Evolutionary conservation across 2,797 vertebrate species (phyloP), one percentile per base, ranked within the genome.

Genomic region (Peromyscus eremicus): DNA sequence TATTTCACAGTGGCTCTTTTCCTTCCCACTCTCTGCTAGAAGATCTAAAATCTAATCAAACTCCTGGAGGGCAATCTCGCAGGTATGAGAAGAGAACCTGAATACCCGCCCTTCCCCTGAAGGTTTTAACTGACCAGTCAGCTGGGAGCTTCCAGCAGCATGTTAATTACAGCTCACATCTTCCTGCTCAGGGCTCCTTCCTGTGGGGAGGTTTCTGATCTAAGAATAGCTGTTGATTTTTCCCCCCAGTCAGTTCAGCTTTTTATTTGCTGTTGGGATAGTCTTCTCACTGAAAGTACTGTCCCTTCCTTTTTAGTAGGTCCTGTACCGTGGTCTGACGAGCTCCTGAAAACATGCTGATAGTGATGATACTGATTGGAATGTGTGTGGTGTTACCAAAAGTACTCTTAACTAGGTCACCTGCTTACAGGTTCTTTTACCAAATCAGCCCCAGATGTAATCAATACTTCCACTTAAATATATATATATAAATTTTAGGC

Each of bases 391-490:
- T 60, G 17, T 60, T 88, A 84, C 34, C 70, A 91, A 32, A 84
- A 84, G 32, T 21, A 52, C 49, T 55, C 49, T 55, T 84, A n/a
- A 46, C 83, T 37, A 91, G 77, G 77, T 32, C 49, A 93, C 77
- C 71, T 23, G 46, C 66, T 73, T 91, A 80, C 17, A 62, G 49
- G 83, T 77, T 83, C 46, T 87, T 87, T 91, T 52, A 92, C 79
- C 76, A 84, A 93, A 66, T 60, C 57, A 60, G 57, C 57, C 57
- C 57, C 57, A 19, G 57, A 60, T 60, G 9, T 27, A 64, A 25
- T 27, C 27, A 64, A 64, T 64, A 27, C 62, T 64, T 62, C 60
- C 17, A 57, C 55, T 57, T 57, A 57, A 57, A 55, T 55, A 49
- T 49, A 49, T 49, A 10, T 49, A 49, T 10, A n/a, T n/a, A n/a